Percentiles rank a stretch among this genome's conserved stretches.
Conservation (phyloP, 2,888 invertebrate genomes). For the Pseudococcus longispinus region DNA sequence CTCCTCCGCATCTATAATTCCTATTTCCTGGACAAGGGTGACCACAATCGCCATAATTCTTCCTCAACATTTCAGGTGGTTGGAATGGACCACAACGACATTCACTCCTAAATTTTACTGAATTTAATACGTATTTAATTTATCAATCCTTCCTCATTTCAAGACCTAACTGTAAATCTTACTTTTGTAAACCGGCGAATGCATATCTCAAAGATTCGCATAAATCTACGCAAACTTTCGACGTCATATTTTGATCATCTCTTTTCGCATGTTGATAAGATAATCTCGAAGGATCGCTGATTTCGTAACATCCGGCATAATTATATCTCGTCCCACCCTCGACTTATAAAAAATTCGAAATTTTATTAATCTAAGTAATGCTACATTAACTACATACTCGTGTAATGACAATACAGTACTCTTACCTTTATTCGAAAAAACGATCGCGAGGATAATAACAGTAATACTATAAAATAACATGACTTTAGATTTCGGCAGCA, state of each 20-base stretch:
- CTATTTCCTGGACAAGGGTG: background rate
- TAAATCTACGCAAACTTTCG: background rate
- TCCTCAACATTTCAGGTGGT: background rate
- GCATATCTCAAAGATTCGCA: background rate
- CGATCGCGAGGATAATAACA: background rate
- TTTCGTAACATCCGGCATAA: background rate
- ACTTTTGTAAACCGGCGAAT: background rate
- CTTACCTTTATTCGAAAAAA: background rate
- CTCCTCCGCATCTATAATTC: background rate
- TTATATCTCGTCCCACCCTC: background rate
- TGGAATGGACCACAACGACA: background rate
- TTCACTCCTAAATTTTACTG: background rate
- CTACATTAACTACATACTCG: background rate
- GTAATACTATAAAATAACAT: background rate
- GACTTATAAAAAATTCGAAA: background rate
- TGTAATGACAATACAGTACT: background rate
- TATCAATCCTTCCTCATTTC: background rate
- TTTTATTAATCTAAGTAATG: background rate
- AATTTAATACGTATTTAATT: background rate
- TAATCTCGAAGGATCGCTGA: background rate
- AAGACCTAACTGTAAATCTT: background rate
- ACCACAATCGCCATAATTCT: background rate
- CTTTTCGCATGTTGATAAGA: background rate
- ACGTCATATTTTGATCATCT: background rate
- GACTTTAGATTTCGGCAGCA: background rate